Evolutionary conservation across 2,113 vertebrate genomes (phyloP).

Genomic region (Ophthalmolycus amberensis): DNA sequence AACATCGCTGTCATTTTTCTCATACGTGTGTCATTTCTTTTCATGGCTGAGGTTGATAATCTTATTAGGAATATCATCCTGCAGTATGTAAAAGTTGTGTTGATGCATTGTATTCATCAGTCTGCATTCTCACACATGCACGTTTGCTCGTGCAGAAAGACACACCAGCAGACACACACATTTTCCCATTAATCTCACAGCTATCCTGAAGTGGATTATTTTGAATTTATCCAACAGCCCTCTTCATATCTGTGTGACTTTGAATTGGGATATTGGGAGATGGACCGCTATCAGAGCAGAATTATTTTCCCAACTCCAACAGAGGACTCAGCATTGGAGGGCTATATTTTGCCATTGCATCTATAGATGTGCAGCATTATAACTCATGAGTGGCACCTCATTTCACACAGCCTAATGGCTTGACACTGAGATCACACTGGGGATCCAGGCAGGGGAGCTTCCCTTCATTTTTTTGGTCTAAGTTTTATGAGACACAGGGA

Average conservation of each 20-base stretch:
- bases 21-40: slow-evolving; percentile 39
- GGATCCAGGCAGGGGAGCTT: slow-evolving; percentile 78
- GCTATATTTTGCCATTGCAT: slow-evolving; percentile 78
- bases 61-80: slow-evolving; percentile 50
- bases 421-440: slow-evolving; percentile 84
- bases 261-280: slow-evolving; percentile 75
- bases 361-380: slow-evolving; percentile 82
- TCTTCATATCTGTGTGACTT: slow-evolving; percentile 72
- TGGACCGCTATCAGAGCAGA: slow-evolving; percentile 71
- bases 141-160: neutral
- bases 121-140: slow-evolving; percentile 12
- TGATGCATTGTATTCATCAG: slow-evolving; percentile 62
- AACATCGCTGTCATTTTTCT: slow-evolving; percentile 37
- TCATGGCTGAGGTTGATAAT: slow-evolving; percentile 54
- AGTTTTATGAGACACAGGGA: slow-evolving; percentile 74
- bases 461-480: slow-evolving; percentile 67
- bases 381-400: slow-evolving; percentile 88
- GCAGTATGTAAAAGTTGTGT: slow-evolving; percentile 46
- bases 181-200: slow-evolving; percentile 68
- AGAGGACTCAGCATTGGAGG: slow-evolving; percentile 67
- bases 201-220: slow-evolving; percentile 78
- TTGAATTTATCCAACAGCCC: slow-evolving; percentile 72
- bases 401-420: slow-evolving; percentile 88
- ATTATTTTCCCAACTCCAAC: slow-evolving; percentile 74
- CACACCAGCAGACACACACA: slow-evolving; percentile 23